Base-by-base conservation (phyloP, 92 coral and sea anemone genomes). In the Parazoanthus atlanticus region DNA sequence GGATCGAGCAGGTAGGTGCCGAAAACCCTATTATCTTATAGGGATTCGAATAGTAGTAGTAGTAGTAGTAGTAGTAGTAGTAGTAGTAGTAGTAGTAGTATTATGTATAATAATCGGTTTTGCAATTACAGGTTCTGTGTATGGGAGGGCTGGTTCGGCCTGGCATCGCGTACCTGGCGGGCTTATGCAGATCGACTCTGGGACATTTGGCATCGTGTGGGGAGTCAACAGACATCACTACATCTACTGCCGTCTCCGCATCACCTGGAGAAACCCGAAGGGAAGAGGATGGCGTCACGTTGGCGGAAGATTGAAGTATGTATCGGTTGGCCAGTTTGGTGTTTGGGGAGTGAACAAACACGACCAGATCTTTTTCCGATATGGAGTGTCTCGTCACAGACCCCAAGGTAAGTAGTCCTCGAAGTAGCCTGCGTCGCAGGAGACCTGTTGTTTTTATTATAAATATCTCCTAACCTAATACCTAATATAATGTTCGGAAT, bases 141-240 rank as follows among this genome's bases (percentile, higher is more conserved):
- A 70, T 19, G 75, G 33, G n/a, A 36, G 86, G 38, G 76, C 74
- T 28, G 89, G 89, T 3, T 43, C 17, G 61, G 49, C 16, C 16
- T 88, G 90, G 90, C 74, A 66, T 41, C 74, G 75, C 38, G 69
- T 88, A 1, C 67, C 77, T 79, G 85, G 85, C 43, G 79, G 70
- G 9, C 79, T 89, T 31, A 85, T 28, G 32, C 91, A 89, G 40
- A 84, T 89, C 32, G 91, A 89, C 78, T 89, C 91, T 8, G 91
- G 91, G 40, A 73, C 91, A 2, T 84, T 84, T 47, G 85, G 89
- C 26, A 19, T 65, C 30, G 89, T 89, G 3, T 89, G 84, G 34
- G 91, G 91, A 29, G 78, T 89, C 10, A 89, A 65, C 49, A 64
- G 47, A 0, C 46, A 21, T 5, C 2, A 74, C 52, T 9, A 28